Conservation (phyloP, 2,797 vertebrate genomes). For the Oreonectes daqikongensis region DNA sequence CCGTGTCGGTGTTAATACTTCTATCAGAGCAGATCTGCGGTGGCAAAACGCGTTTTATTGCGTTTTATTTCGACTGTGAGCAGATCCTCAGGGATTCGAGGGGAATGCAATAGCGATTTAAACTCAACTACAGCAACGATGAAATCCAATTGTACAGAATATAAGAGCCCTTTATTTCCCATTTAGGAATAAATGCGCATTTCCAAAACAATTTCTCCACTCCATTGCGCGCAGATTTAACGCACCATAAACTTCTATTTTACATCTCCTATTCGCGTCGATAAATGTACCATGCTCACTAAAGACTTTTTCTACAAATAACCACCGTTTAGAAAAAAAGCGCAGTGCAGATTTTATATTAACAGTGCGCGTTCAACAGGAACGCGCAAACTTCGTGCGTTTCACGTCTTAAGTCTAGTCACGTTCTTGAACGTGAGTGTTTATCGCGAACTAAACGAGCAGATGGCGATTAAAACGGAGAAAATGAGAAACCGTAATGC, state of each 20-base stretch:
- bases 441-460: background rate
- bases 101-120: background rate
- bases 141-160: slow-evolving; percentile 1
- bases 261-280: background rate
- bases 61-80: background rate
- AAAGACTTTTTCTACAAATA: background rate
- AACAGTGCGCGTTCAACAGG: slow-evolving; percentile 9
- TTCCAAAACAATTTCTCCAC: slow-evolving; percentile 1
- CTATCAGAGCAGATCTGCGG: background rate
- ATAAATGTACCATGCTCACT: background rate
- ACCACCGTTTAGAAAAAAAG: background rate
- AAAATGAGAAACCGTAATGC: background rate
- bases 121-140: slow-evolving; percentile 10
- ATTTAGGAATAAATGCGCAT: background rate
- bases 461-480: background rate
- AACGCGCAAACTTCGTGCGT: slow-evolving; percentile 19
- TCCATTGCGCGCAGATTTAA: slow-evolving; percentile 13
- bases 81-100: background rate
- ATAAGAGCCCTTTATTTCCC: background rate
- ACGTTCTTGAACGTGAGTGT: background rate
- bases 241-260: slow-evolving; percentile 3
- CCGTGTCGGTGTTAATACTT: background rate
- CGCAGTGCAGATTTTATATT: slow-evolving; percentile 31
- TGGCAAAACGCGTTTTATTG: background rate
- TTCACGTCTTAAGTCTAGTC: slow-evolving; percentile 11